Conservation (phyloP, 2,888 invertebrate species). For the Diplolepis rosae region DNA sequence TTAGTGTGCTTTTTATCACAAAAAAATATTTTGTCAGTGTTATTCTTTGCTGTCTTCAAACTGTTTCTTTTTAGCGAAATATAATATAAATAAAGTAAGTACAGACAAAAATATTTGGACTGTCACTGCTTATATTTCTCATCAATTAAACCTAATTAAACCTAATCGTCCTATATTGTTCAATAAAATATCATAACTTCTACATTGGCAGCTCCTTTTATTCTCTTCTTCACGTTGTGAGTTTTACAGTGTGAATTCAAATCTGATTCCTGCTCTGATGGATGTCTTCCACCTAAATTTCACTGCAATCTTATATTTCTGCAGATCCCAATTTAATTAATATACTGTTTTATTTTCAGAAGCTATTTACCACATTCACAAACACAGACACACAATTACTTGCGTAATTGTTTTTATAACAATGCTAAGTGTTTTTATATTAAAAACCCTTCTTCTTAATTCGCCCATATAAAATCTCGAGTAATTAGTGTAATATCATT, state of each 20-base stretch:
- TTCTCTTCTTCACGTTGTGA: not conserved
- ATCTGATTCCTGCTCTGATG: not conserved
- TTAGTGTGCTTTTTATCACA: slow-evolving; percentile 25
- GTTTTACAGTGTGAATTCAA: slow-evolving; percentile 5
- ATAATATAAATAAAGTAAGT: slow-evolving; percentile 10
- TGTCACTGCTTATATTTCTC: slow-evolving; percentile 17
- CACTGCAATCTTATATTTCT: not conserved
- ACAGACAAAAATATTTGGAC: slow-evolving; percentile 6
- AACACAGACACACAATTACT: not conserved
- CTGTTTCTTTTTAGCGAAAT: not conserved
- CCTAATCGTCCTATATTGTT: slow-evolving; percentile 19
- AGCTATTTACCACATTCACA: not conserved
- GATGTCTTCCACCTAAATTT: not conserved
- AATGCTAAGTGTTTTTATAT: not conserved
- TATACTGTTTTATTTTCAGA: slow-evolving; percentile 10
- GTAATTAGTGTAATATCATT: slow-evolving; percentile 3
- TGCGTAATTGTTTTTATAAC: not conserved
- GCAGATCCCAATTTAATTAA: not conserved
- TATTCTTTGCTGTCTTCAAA: slow-evolving; percentile 32
- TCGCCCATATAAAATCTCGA: slow-evolving; percentile 9
- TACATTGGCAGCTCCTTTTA: slow-evolving; percentile 5
- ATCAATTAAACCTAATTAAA: slow-evolving; percentile 21
- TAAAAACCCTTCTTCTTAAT: not conserved
- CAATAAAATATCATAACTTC: slow-evolving; percentile 11
- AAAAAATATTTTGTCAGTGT: slow-evolving; percentile 28